phyloP scores from a whole-genome alignment of 2,113 vertebrate genomes.

The Larimichthys polyactis region DNA sequence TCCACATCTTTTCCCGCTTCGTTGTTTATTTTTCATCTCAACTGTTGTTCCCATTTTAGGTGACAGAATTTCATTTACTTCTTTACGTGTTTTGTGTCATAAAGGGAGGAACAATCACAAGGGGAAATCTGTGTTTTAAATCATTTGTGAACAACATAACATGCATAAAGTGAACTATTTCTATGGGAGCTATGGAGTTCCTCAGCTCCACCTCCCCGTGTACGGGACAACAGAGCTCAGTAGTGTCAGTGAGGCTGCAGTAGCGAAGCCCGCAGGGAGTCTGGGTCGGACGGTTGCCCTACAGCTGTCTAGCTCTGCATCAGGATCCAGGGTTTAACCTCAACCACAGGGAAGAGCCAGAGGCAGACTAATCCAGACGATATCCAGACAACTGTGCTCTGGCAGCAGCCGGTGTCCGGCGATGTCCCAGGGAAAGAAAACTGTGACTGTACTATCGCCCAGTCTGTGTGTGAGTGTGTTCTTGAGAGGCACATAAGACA shows the following conservation, averaged over 20 bases:
- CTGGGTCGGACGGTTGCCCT: constrained; percentile 36
- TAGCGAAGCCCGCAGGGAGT: constrained; percentile 43
- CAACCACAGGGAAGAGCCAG: constrained; percentile 48
- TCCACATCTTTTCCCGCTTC: not conserved
- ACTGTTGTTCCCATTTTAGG: not conserved
- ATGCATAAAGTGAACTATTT: constrained; percentile 9
- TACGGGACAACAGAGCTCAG: constrained; percentile 57
- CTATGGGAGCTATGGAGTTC: not conserved
- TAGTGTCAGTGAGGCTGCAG: constrained; percentile 39
- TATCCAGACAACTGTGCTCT: constrained; percentile 38
- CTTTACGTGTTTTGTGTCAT: not conserved
- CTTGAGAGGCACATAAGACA: constrained; percentile 17
- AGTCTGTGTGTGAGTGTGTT: constrained; percentile 25
- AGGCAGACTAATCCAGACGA: constrained; percentile 56
- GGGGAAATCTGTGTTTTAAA: not conserved
- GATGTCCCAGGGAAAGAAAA: constrained; percentile 28
- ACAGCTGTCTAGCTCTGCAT: constrained; percentile 55
- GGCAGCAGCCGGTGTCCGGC: constrained; percentile 29
- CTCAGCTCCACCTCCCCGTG: not conserved
- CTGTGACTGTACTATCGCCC: constrained; percentile 22
- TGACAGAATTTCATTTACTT: not conserved
- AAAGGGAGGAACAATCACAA: not conserved
- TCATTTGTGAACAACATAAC: not conserved
- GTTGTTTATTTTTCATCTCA: not conserved
- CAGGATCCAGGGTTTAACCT: constrained; percentile 60